phyloP scores from a whole-genome alignment of 2,113 vertebrate genomes.

The Sapajus apella region DNA sequence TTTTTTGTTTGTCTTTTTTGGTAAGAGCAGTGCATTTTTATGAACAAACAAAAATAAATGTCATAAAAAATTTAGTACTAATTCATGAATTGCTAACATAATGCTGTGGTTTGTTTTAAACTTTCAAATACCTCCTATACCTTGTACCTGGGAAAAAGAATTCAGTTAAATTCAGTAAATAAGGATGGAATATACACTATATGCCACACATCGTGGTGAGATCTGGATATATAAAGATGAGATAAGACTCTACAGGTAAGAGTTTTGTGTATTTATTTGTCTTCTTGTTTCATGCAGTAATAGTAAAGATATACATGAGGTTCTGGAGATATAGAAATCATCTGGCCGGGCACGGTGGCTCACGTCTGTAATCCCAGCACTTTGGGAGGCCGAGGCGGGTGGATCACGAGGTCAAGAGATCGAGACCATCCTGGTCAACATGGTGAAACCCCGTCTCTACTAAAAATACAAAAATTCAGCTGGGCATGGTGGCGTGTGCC shows the following conservation, averaged over 20 bases:
- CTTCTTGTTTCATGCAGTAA: neutral
- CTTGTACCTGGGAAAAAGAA: neutral
- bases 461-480: too few relatives aligned
- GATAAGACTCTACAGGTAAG: neutral
- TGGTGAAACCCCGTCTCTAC: too few relatives aligned
- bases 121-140: neutral
- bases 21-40: conserved; percentile 20
- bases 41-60: conserved; percentile 34
- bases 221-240: neutral
- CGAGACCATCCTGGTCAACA: too few relatives aligned
- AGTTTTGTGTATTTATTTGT: neutral
- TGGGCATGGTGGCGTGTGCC: too few relatives aligned
- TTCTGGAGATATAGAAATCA: conserved; percentile 11
- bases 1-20: neutral
- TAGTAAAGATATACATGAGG: neutral
- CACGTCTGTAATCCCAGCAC: too few relatives aligned
- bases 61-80: neutral
- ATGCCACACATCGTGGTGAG: neutral
- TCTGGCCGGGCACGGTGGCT: neutral
- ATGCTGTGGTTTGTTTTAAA: conserved; percentile 33
- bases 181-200: neutral
- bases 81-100: neutral
- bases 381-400: too few relatives aligned
- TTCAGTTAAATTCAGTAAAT: conserved; percentile 1
- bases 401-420: too few relatives aligned